Base-by-base conservation (phyloP, 2,113 vertebrate genomes). In the Nyctibius bracteatus region DNA sequence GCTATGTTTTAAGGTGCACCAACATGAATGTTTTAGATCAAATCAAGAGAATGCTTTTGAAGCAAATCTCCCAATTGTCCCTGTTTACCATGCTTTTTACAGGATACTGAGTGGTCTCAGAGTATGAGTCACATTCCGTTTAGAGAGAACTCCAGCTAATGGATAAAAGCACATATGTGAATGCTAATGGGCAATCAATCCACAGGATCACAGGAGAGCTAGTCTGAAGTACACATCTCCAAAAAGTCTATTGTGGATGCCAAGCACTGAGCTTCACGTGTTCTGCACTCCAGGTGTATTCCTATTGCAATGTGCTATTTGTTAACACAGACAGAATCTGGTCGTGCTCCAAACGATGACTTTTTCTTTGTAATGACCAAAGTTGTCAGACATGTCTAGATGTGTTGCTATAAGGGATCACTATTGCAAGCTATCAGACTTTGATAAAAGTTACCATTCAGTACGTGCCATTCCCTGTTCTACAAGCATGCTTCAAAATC, bases 131-230 rank as follows among this genome's bases (percentile, higher is more conserved):
- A 3, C 25, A 7, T 44, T 55, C 10, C 24, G 70, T 82, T 80
- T 63, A 31, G 27, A 30, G 61, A 68, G 67, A 84, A 66, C 20
- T 43, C 41, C 12, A 59, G 24, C 5, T 37, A 28, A 33, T 6
- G 52, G 27, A 67, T 51, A 67, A 81, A 79, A 82, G 57, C 57
- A 59, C n/a, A 4, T 24, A 59, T 75, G 37, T 3, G 0, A 33
- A 46, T 1, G 9, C 39, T 74, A 47, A 10, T 1, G 14, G 62
- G 15, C 3, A 3, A 0, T 12, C 25, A 58, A 2, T 22, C 55
- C 65, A 17, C 30, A 25, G 20, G 55, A 35, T 54, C 63, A 35
- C 22, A 14, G 35, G 59, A 41, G 19, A 68, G 82, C 17, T 51
- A 12, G 27, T 28, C 18, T 57, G 27, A 82, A 46, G 52, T 7